phyloP scores from a whole-genome alignment of 2,113 vertebrate genomes.

The Meleagris gallopavo region DNA sequence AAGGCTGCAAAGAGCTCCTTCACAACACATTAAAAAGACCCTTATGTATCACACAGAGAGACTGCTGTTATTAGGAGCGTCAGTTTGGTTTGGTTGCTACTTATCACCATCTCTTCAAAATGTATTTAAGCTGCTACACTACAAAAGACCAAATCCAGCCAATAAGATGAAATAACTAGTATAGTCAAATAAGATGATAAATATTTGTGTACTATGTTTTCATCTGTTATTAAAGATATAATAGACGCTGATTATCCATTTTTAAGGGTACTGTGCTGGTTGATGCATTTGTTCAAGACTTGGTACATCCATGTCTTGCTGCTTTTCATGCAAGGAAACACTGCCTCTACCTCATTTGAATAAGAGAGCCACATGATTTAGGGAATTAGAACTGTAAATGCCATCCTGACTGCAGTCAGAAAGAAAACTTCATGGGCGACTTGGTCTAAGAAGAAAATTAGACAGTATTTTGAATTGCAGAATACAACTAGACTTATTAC shows the following conservation, averaged over 20 bases:
- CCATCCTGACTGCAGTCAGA: neutral
- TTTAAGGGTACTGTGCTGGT: neutral
- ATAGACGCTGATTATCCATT: neutral
- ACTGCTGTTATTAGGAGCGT: neutral
- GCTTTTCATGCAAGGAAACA: neutral
- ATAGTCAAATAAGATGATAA: neutral
- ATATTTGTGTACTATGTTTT: neutral
- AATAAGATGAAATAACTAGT: neutral
- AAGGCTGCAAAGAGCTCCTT: neutral
- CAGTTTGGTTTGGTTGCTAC: neutral
- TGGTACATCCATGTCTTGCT: neutral
- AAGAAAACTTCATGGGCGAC: neutral
- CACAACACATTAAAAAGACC: neutral
- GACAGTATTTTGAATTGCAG: slow-evolving; percentile 21
- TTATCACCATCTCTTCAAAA: neutral
- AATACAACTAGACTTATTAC: slow-evolving; percentile 30
- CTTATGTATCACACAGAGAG: neutral
- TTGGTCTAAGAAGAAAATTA: slow-evolving; percentile 17
- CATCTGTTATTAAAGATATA: neutral
- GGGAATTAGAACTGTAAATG: neutral
- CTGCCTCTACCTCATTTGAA: neutral
- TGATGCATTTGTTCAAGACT: neutral
- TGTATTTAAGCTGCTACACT: neutral
- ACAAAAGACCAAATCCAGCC: neutral
- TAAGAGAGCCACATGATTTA: neutral